Percentiles rank a stretch among this genome's conserved stretches.
Conservation (phyloP, 2,113 vertebrate species). For the Syrrhaptes paradoxus region DNA sequence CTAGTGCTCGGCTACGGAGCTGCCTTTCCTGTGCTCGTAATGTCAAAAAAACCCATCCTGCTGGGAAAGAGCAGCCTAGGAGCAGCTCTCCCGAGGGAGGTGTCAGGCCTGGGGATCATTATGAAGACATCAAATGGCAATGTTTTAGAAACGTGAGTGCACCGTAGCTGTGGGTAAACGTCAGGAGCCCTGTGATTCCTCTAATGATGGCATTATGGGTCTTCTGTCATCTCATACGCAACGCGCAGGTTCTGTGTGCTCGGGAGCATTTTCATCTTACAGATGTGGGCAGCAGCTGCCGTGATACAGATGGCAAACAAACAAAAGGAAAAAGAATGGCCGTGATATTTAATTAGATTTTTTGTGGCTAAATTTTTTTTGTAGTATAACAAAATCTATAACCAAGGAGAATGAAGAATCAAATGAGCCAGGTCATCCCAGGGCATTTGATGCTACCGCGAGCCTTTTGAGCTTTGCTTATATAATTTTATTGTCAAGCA, state of each 20-base stretch:
- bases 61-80: neutral
- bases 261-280: neutral
- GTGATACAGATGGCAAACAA: neutral
- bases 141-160: neutral
- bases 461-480: neutral
- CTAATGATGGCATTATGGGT: neutral
- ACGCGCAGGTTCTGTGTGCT: neutral
- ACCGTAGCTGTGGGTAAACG: neutral
- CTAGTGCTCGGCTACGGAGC: neutral
- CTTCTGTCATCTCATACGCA: neutral
- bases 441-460: neutral
- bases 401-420: neutral
- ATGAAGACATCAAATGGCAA: constrained; percentile 2
- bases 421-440: rapidly evolving
- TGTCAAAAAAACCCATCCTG: neutral
- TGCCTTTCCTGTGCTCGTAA: neutral
- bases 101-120: neutral
- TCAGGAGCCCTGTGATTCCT: neutral
- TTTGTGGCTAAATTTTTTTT: neutral
- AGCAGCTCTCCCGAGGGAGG: neutral
- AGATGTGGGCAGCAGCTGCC: neutral
- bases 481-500: neutral
- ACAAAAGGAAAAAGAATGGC: neutral
- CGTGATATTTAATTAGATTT: neutral
- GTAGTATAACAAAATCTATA: neutral